phyloP scores from a whole-genome alignment of 2,888 invertebrate genomes.

The Stenoptilia bipunctidactyla region DNA sequence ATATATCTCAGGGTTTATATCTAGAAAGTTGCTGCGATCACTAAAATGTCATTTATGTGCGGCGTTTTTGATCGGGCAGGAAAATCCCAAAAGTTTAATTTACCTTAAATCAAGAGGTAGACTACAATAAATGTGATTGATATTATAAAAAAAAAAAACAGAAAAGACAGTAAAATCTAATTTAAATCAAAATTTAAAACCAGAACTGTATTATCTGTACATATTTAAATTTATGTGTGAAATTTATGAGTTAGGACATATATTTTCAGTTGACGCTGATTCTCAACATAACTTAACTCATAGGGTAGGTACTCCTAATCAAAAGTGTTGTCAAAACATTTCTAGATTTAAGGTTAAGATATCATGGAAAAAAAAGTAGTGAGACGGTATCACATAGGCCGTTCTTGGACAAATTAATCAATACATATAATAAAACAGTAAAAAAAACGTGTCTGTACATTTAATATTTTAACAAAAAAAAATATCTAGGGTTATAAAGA shows the following conservation, averaged over 20 bases:
- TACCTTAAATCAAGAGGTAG: not conserved
- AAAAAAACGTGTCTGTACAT: too few relatives aligned
- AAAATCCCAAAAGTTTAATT: not conserved
- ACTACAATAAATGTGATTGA: not conserved
- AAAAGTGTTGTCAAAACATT: conserved; percentile 4
- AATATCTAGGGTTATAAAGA: too few relatives aligned
- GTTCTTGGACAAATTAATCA: not conserved
- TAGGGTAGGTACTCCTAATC: not conserved
- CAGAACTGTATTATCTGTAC: conserved; percentile 3
- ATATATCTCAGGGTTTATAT: conserved; percentile 6
- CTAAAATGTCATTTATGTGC: not conserved
- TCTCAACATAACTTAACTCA: not conserved
- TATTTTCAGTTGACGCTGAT: not conserved
- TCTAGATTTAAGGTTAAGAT: conserved; percentile 2
- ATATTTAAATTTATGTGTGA: conserved; percentile 5
- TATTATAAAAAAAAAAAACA: conserved; percentile 1
- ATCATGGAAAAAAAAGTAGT: not conserved
- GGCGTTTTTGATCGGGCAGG: too few relatives aligned
- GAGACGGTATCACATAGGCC: conserved; percentile 1
- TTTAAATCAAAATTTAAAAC: not conserved
- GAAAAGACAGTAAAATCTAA: not conserved
- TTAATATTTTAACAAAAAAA: too few relatives aligned
- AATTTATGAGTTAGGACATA: not conserved
- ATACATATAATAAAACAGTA: too few relatives aligned
- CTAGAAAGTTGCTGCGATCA: not conserved